Conservation (phyloP, 2,113 vertebrate species). For the Nicator chloris region DNA sequence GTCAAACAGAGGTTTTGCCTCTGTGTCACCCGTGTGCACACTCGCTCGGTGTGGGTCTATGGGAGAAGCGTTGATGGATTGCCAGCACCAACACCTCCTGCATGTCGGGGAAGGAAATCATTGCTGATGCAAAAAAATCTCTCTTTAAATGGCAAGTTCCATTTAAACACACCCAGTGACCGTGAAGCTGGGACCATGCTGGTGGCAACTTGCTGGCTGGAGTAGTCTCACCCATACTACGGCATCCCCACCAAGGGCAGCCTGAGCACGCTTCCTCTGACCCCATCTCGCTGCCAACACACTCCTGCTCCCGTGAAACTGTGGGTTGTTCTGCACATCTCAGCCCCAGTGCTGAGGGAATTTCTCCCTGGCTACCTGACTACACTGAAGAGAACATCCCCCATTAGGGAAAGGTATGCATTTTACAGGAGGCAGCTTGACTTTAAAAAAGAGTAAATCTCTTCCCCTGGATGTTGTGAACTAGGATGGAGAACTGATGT, state of each 20-base stretch:
- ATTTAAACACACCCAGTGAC: not conserved
- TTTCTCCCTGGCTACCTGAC: not conserved
- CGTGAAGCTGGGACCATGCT: not conserved
- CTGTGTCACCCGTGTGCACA: accelerated
- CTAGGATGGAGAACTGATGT: slow-evolving; percentile 54
- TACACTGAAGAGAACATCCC: not conserved
- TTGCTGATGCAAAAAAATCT: not conserved
- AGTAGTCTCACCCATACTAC: accelerated
- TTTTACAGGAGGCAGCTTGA: not conserved
- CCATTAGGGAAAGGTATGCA: not conserved
- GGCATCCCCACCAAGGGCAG: not conserved
- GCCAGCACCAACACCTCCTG: not conserved
- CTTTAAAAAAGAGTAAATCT: not conserved
- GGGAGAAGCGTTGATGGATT: not conserved
- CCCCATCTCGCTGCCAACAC: not conserved
- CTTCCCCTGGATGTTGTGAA: not conserved
- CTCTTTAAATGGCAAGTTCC: not conserved
- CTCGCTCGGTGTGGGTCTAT: accelerated
- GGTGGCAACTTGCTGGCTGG: not conserved
- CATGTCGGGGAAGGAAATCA: not conserved
- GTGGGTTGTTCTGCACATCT: accelerated
- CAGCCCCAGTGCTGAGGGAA: not conserved
- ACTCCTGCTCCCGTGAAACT: not conserved
- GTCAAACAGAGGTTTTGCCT: not conserved
- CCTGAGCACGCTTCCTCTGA: not conserved